These are phyloP conservation scores for Recurvirostra avosetta DNA, from an alignment of 2,113 vertebrate genomes.

Conservation along the genomic window DNA sequence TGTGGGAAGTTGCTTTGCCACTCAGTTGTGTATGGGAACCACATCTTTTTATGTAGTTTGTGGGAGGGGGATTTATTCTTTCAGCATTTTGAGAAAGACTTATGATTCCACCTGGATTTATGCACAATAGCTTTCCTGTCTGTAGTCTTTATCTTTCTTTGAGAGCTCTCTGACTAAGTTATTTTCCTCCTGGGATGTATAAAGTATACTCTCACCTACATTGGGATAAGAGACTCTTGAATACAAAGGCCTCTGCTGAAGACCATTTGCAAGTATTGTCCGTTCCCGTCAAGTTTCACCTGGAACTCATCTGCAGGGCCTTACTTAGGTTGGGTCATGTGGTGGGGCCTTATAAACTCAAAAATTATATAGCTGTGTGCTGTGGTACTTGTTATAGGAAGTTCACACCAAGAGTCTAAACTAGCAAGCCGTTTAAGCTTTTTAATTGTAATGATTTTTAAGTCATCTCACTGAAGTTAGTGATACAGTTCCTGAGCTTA, in stretches of 20 bases:
- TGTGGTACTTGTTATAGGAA: not conserved
- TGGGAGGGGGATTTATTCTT: slow-evolving; percentile 46
- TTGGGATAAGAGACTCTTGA: slow-evolving; percentile 20
- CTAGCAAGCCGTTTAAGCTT: not conserved
- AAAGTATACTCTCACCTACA: slow-evolving; percentile 51
- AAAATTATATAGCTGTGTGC: not conserved
- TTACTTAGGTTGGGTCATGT: not conserved
- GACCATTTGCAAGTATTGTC: not conserved
- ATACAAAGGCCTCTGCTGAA: slow-evolving; percentile 33
- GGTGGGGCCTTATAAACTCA: not conserved
- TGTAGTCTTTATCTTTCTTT: slow-evolving; percentile 45
- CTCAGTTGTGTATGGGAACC: slow-evolving; percentile 40
- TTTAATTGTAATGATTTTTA: slow-evolving; percentile 17
- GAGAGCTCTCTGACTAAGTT: slow-evolving; percentile 46
- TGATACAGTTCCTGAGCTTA: not conserved
- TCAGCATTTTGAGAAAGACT: slow-evolving; percentile 49
- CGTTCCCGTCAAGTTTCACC: slow-evolving; percentile 8
- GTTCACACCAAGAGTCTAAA: not conserved
- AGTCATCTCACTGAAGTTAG: not conserved
- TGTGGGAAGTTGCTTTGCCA: slow-evolving; percentile 53
- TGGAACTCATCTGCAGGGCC: slow-evolving; percentile 21
- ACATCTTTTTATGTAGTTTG: slow-evolving; percentile 17
- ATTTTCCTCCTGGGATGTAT: slow-evolving; percentile 57
- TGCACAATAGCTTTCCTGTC: slow-evolving; percentile 56
- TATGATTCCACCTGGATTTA: slow-evolving; percentile 50